Evolutionary conservation across 2,888 invertebrate genomes (phyloP), one percentile per base, ranked within the genome.

Genomic region (Tinea semifulvella): DNA sequence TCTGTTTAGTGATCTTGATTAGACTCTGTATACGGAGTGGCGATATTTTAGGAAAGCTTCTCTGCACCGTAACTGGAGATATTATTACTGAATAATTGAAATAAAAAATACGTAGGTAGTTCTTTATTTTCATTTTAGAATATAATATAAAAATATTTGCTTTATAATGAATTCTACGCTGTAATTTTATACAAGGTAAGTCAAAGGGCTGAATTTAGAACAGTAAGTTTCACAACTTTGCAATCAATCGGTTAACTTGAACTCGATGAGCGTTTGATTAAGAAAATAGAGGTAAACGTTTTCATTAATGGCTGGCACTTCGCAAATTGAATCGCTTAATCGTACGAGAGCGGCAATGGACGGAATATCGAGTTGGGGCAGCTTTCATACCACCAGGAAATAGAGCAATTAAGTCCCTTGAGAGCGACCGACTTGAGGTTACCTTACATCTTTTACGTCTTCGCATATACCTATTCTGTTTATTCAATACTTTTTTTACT

Each of bases 281-380:
- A 25, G 39, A 40, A 45, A 40, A 45, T 28, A 44, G 26, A 47
- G 42, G 22, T 42, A 38, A 42, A 45, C 35, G 38, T 43, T 39
- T 48, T 31, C 38, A 48, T 66, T 64, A 65, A 66, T 63, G 59
- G 57, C 60, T 65, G 62, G 63, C 65, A 68, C 64, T 68, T 64
- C 56, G 60, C 65, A 69, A 72, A 73, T 65, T 69, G 66, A 71
- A 68, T 66, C 66, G 64, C 57, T 72, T 68, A 68, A 71, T 69
- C 65, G 65, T 53, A 55, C 55, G 58, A 54, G 56, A 48, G 48
- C 49, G 54, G 58, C 51, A 53, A 52, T 55, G 51, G 59, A 53
- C 56, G 55, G 53, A 59, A 65, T 66, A 68, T 68, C 63, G 62
- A 61, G 56, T 60, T 57, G 48, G 57, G 63, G 62, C 61, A 63